phyloP scores from a whole-genome alignment of 2,113 vertebrate genomes.

The Lathamus discolor region DNA sequence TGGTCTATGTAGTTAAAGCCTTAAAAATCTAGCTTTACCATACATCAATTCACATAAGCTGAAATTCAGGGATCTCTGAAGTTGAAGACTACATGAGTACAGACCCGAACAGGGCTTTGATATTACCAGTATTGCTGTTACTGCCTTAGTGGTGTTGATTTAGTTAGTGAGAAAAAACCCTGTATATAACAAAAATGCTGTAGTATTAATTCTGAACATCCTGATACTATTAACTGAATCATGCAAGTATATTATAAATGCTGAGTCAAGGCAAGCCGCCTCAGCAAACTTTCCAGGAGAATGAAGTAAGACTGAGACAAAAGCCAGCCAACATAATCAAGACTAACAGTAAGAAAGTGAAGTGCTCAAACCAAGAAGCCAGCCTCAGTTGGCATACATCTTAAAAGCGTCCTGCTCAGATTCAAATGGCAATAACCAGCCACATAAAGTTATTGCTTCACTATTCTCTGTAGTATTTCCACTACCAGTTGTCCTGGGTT shows the following conservation, averaged over 20 bases:
- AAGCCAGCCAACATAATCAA: background rate
- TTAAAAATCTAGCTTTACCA: background rate
- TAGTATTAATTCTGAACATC: background rate
- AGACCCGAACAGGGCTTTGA: background rate
- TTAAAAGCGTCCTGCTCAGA: background rate
- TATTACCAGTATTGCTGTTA: background rate
- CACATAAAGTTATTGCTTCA: background rate
- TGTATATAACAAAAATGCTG: background rate
- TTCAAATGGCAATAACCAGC: background rate
- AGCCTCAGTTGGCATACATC: background rate
- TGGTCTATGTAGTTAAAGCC: background rate
- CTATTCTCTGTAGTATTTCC: background rate
- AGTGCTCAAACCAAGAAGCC: background rate
- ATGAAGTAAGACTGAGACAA: background rate
- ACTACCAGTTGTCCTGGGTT: background rate
- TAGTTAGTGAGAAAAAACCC: background rate
- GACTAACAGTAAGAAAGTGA: background rate
- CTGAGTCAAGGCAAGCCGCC: background rate
- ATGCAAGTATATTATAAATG: background rate
- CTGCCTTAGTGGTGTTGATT: background rate
- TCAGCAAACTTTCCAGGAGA: background rate
- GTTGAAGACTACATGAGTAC: background rate
- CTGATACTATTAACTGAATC: background rate
- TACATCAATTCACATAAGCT: background rate
- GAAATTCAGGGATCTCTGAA: background rate